Base-by-base conservation (phyloP, 2,888 invertebrate genomes). In the Dynastes tityus region DNA sequence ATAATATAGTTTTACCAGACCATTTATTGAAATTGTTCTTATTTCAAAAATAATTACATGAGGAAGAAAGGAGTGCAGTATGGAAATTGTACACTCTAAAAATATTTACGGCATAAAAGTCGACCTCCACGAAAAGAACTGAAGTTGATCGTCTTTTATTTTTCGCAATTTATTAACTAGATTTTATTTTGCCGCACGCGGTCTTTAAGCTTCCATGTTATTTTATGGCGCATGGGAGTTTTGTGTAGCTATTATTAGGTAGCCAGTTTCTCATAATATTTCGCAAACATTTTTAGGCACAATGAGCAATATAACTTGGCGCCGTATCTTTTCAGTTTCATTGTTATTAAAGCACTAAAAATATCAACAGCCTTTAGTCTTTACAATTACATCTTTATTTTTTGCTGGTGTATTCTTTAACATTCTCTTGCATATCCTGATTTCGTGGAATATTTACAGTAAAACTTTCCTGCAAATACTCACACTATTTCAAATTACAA, bases 241-340 rank as follows among this genome's bases (percentile, higher is more conserved):
- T 63, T 51, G 22, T 61, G 45, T 16, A 13, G 61, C 61, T 74
- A 74, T 74, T 74, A 61, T 74, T 74, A 74, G 29, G 2, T 27
- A 63, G 61, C 45, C 29, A 40, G 22, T 61, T 74, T 29, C 27
- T 74, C 73, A 74, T 74, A 63, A 45, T 61, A 74, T 74, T 74
- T 74, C 58, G 73, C 45, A 61, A 74, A 63, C 49, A 45, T 40
- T 74, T 74, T 45, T 61, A 74, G 61, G 40, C 45, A 49, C 61
- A 74, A 63, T 74, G 73, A 61, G 45, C 45, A 74, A 61, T 61
- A 45, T 45, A 74, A 74, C 61, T 74, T 74, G 73, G 73, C 73
- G 61, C 40, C 61, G 63, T 45, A 45, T 61, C 61, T 61, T 74
- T 63, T 49, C 63, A 45, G 61, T 13, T 45, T 45, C 40, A 27